Evolutionary conservation across 2,888 invertebrate species (phyloP), one percentile per base, ranked within the genome.

Genomic region (Drosophila seclusa): DNA sequence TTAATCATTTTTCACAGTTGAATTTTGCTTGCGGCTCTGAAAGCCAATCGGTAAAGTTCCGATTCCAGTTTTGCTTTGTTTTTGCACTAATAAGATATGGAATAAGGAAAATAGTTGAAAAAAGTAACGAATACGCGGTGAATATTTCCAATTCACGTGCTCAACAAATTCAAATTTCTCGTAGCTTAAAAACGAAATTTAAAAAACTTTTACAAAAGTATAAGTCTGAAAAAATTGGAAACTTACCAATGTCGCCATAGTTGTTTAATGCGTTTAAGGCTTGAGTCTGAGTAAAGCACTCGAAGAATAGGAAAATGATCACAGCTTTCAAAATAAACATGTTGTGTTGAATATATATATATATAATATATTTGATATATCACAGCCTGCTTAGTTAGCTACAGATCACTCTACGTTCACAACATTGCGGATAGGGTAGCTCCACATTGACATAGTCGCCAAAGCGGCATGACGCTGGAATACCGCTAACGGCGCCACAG

Each of bases 371-470:
- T 53, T 31, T 45, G n/a, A n/a, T 21, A 11, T 2, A 18, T 13
- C 48, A 21, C 27, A 38, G 66, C 53, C 38, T 70, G 48, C 78
- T 77, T 31, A 27, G 27, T 52, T 63, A n/a, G 1, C 10, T 8
- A 54, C 84, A 80, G 7, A 68, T 32, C 7, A 78, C 42, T 4
- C 3, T 21, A 4, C 78, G 73, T 11, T 65, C 42, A 58, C 89
- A 87, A 57, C 86, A 87, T 1, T 63, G 54, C 2, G 87, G 89
- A 77, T 85, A 87, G 6, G 76, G 57, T 21, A 59, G 31, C 2
- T 66, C n/a, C 1, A 13, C 13, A 21, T 78, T n/a, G 2, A 60
- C 5, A 18, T 55, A 74, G 7, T 31, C 38, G 0, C 68, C 80
- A 38, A 68, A 55, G 4, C 4, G 45, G 45, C 87, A 87, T 1